Percentiles rank a stretch among this genome's conserved stretches.
phyloP scores from a whole-genome alignment of 1,140 invertebrate genomes.

The Varroa destructor region DNA sequence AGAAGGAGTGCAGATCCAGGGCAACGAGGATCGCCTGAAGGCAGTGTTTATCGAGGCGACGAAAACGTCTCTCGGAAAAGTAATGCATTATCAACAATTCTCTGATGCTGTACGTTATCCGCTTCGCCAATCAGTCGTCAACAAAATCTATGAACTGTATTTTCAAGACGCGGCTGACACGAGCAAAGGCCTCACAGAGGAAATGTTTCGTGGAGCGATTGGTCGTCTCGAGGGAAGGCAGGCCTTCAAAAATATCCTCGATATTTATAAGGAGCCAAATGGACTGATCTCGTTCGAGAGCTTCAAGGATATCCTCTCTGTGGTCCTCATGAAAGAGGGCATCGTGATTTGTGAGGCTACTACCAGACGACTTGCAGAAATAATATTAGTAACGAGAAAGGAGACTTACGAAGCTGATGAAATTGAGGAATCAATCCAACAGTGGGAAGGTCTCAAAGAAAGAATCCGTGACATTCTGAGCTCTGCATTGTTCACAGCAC shows the following conservation, averaged over 20 bases:
- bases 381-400: neutral
- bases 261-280: neutral
- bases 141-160: neutral
- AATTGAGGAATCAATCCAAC: neutral
- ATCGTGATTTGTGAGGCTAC: neutral
- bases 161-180: neutral
- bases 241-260: neutral
- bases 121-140: neutral
- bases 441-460: neutral
- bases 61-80: too few species aligned
- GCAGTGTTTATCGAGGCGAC: too few species aligned
- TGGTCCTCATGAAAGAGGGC: neutral
- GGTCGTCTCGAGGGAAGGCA: neutral
- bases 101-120: neutral
- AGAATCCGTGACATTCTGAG: constrained; percentile 12
- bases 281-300: constrained; percentile 5
- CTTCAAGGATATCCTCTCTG: constrained; percentile 12
- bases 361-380: neutral
- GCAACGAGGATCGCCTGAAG: too few species aligned
- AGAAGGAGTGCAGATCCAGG: too few species aligned
- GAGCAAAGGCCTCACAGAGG: too few species aligned
- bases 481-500: neutral
- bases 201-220: too few species aligned
- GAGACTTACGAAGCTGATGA: neutral
- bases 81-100: neutral